phyloP scores from a whole-genome alignment of 2,888 invertebrate genomes.

The Thecocarcelia acutangulata region DNA sequence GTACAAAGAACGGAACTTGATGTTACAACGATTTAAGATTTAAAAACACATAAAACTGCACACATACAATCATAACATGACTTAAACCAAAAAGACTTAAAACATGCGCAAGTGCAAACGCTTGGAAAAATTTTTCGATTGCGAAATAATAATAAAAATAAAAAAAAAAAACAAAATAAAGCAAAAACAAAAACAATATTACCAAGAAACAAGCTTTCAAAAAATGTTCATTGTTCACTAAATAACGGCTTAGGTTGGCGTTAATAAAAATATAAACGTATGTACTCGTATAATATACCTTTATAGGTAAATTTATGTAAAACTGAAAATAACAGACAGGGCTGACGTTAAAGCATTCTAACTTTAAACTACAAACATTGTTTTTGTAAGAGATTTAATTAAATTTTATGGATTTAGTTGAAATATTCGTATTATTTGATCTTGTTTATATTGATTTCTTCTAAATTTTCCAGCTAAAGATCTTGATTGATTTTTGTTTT shows the following conservation, averaged over 20 bases:
- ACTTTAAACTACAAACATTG: too few species aligned
- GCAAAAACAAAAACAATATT: conserved; percentile 8
- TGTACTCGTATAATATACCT: background rate
- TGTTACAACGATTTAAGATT: conserved; percentile 39
- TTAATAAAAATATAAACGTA: conserved; percentile 17
- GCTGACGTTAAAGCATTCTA: conserved; percentile 1
- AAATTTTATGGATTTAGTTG: too few species aligned
- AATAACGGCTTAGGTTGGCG: conserved; percentile 25
- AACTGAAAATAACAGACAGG: conserved; percentile 15
- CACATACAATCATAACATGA: background rate
- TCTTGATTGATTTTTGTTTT: too few species aligned
- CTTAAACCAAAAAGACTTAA: background rate
- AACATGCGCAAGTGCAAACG: conserved; percentile 40
- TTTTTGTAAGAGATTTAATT: too few species aligned
- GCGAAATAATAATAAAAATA: conserved; percentile 49
- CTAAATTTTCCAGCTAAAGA: too few species aligned
- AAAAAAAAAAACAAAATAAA: background rate
- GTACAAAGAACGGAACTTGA: conserved; percentile 69
- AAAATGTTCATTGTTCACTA: conserved; percentile 46
- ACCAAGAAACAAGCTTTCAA: conserved; percentile 52
- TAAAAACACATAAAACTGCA: conserved; percentile 9
- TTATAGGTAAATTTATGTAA: background rate
- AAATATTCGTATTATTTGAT: too few species aligned
- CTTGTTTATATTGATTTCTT: too few species aligned
- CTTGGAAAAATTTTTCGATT: conserved; percentile 60